A percentile compares a stretch with the other conserved stretches of the same genome.
Evolutionary conservation across 2,113 vertebrate species (phyloP).

Genomic region (Todiramphus chloris): DNA sequence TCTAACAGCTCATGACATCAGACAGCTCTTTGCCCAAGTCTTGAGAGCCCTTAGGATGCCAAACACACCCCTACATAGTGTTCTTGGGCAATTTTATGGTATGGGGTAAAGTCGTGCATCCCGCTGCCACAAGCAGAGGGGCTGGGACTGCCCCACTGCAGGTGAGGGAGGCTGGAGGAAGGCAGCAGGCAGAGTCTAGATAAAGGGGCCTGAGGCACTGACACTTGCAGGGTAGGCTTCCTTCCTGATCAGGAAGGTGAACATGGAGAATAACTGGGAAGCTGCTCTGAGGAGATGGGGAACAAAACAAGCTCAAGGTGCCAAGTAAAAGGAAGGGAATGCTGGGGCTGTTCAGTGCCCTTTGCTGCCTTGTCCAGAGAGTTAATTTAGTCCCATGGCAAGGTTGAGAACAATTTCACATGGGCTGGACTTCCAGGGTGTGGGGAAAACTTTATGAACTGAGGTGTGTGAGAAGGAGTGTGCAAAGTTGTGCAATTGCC

Average conservation of each 20-base stretch:
- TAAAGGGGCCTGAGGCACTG: not conserved
- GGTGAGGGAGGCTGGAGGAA: not conserved
- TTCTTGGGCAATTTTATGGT: not conserved
- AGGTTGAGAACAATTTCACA: not conserved
- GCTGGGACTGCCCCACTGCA: not conserved
- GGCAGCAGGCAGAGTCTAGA: not conserved
- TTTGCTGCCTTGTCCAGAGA: not conserved
- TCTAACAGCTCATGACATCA: not conserved
- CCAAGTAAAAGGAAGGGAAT: not conserved
- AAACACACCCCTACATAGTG: not conserved
- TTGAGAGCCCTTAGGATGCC: not conserved
- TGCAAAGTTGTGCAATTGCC: not conserved
- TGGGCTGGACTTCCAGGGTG: not conserved
- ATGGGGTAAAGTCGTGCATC: not conserved
- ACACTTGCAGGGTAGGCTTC: not conserved
- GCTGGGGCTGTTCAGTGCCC: not conserved
- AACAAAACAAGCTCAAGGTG: not conserved
- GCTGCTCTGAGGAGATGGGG: not conserved
- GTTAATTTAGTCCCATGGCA: not conserved
- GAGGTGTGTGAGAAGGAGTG: not conserved
- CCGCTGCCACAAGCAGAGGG: not conserved
- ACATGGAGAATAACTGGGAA: not conserved
- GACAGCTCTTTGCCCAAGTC: not conserved
- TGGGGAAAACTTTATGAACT: not conserved
- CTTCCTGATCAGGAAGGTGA: not conserved